Evolutionary conservation across 2,113 vertebrate species (phyloP).

Genomic region (Hydrolagus affinis): DNA sequence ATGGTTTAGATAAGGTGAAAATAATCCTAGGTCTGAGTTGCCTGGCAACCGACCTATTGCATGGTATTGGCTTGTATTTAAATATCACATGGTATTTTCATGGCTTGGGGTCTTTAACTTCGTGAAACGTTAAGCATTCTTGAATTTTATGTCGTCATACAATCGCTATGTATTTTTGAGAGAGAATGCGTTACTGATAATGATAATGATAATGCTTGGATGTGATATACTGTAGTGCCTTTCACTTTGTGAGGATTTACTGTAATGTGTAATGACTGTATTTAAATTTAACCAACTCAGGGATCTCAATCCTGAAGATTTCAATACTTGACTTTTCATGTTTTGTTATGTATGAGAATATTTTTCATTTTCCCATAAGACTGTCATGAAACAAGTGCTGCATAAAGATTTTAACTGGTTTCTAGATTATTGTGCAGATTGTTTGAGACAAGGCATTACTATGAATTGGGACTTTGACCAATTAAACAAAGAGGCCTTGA

Average conservation of each 20-base stretch:
- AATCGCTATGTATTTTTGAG: background rate
- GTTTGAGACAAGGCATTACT: background rate
- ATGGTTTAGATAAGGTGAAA: background rate
- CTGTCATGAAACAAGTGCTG: background rate
- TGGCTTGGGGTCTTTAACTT: too few species aligned
- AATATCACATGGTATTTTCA: background rate
- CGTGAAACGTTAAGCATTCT: background rate
- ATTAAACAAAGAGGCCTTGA: background rate
- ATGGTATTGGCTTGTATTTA: background rate
- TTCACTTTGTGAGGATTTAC: too few species aligned
- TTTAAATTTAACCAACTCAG: background rate
- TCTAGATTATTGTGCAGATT: background rate
- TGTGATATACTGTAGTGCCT: too few species aligned
- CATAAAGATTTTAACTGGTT: background rate
- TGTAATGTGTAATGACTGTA: too few species aligned
- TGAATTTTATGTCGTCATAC: background rate
- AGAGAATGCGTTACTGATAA: too few species aligned
- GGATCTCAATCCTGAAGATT: background rate
- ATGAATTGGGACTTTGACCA: background rate
- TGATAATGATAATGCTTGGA: too few species aligned
- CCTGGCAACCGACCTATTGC: background rate
- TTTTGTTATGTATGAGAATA: background rate
- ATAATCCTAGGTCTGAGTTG: background rate
- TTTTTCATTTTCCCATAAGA: background rate
- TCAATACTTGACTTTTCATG: background rate